Evolutionary conservation across 1,140 invertebrate species (phyloP).

Genomic region (Myzus persicae): DNA sequence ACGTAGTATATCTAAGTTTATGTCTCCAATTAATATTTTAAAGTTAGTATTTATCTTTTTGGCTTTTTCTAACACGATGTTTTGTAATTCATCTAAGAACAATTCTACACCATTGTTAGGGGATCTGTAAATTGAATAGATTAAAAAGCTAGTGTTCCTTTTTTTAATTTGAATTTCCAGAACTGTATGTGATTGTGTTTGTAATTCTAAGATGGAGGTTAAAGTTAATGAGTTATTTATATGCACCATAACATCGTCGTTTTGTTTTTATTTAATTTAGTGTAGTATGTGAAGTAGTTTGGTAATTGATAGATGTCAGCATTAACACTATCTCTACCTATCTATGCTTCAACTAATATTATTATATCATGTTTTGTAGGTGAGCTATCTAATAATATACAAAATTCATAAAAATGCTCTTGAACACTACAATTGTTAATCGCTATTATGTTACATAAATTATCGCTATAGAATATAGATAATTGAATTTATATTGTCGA

Average conservation of each 20-base stretch:
- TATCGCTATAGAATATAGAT: background rate
- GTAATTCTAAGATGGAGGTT: background rate
- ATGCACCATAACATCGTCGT: background rate
- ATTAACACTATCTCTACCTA: no score
- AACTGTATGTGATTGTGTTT: background rate
- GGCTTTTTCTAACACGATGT: no score
- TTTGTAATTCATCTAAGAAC: no score
- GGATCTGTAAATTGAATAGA: no score
- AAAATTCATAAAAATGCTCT: background rate
- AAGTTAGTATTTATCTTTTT: no score
- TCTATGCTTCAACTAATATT: no score
- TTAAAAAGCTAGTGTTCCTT: background rate
- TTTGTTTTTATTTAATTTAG: no score
- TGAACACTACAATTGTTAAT: background rate
- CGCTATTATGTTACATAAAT: background rate
- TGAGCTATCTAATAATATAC: slow-evolving; percentile 2
- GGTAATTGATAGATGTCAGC: no score
- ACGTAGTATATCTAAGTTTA: no score
- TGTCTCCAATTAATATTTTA: no score
- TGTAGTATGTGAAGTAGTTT: no score
- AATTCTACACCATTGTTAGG: no score
- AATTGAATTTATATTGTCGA: background rate
- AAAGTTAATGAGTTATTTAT: background rate
- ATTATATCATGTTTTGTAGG: background rate
- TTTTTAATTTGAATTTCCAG: background rate